Base-by-base conservation (phyloP, 2,113 vertebrate genomes). In the Chaetodon auriga region DNA sequence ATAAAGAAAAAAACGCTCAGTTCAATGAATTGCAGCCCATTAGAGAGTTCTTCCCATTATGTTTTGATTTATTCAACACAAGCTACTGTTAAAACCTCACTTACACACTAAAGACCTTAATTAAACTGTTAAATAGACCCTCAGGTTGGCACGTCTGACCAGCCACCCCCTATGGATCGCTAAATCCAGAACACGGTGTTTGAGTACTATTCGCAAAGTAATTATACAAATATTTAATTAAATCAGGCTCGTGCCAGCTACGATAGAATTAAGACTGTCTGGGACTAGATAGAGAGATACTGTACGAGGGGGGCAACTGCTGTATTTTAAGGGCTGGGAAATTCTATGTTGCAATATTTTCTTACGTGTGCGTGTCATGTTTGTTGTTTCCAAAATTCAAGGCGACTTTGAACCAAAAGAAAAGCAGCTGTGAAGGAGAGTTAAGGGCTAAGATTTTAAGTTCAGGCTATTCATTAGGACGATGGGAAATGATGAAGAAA, bases 181-280 rank as follows among this genome's bases (percentile, higher is more conserved):
- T 71, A 62, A 72, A 85, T 86, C 81, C 75, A 82, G 74, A 83
- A 88, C 78, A 75, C 71, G 80, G 49, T 83, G 84, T 86, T 81
- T 88, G 74, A 88, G 78, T 69, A 80, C 80, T 49, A 80, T 77
- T 89, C 71, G 25, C 75, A 35, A 72, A 80, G 83, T 82, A 89
- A 94, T 93, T 90, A 92, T 75, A 66, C 73, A 84, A 84, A 83
- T 82, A 75, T 85, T 90, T 86, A 87, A 92, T 87, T 88, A 90
- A 91, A 81, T 60, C 13, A 62, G 23, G 55, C 75, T 53, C 36
- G 35, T 43, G 64, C 64, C 53, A 36, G 23, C 35, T 2, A 2
- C 68, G 81, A 7, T 2, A 51, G 75, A 81, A 58, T 62, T 43
- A 65, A 78, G 58, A 51, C 51, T 58, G 69, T 25, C 51, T 74